phyloP scores from a whole-genome alignment of 2,888 invertebrate genomes.

The Coelinius sp. region DNA sequence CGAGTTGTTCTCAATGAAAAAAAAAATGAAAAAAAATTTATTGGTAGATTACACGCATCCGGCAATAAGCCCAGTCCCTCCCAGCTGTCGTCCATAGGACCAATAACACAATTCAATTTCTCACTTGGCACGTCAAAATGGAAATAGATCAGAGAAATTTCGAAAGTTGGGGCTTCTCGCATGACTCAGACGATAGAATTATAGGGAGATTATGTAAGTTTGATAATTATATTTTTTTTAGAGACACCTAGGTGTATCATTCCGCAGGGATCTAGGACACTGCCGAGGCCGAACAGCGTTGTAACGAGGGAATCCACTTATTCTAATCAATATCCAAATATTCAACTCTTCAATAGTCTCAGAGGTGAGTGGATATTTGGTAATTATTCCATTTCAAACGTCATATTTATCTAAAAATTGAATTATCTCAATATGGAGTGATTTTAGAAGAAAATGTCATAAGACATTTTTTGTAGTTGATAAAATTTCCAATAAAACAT shows the following conservation, averaged over 20 bases:
- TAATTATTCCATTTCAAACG: no score
- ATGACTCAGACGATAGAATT: not conserved
- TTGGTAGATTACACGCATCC: constrained; percentile 50
- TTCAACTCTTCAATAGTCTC: constrained; percentile 61
- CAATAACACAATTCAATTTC: constrained; percentile 14
- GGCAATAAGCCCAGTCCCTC: constrained; percentile 33
- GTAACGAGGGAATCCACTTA: constrained; percentile 45
- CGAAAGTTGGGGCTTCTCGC: not conserved
- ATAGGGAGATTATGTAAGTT: not conserved
- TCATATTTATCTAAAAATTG: no score
- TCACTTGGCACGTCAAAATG: not conserved
- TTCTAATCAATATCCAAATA: constrained; percentile 62
- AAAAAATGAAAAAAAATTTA: constrained; percentile 42
- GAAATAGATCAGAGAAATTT: not conserved
- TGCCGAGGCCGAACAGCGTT: constrained; percentile 34
- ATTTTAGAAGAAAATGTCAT: no score
- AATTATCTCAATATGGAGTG: no score
- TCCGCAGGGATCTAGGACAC: constrained; percentile 39
- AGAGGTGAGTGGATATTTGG: constrained; percentile 54
- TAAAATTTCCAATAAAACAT: no score
- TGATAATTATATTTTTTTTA: constrained; percentile 41
- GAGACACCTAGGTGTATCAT: constrained; percentile 54
- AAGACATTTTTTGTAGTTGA: no score
- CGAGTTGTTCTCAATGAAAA: not conserved
- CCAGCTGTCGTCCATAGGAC: not conserved